Percentiles rank a stretch among this genome's conserved stretches.
Evolutionary conservation across 1,140 invertebrate species (phyloP).

Genomic region (Battus philenor): DNA sequence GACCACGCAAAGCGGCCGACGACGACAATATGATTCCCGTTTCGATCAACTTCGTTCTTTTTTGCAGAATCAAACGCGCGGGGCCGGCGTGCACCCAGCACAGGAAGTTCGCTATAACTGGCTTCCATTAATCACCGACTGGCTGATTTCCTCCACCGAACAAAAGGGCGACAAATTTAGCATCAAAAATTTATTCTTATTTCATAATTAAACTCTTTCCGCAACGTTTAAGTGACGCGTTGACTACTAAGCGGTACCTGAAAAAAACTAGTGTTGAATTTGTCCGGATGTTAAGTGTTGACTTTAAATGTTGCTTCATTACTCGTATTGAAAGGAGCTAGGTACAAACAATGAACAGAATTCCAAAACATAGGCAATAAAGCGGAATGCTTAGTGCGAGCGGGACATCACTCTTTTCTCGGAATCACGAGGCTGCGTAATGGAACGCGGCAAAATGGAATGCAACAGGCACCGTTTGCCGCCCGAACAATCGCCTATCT

Average conservation of each 20-base stretch:
- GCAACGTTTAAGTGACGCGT: not conserved
- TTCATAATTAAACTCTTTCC: too few relatives aligned
- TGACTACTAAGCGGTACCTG: not conserved
- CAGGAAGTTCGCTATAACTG: conserved; percentile 55
- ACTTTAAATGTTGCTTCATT: conserved; percentile 45
- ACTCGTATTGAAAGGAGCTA: conserved; percentile 60
- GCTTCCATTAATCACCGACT: conserved; percentile 42
- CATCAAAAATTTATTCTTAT: too few relatives aligned
- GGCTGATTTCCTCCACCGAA: conserved; percentile 34
- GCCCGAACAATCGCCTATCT: conserved; percentile 23
- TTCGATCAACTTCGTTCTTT: conserved; percentile 31
- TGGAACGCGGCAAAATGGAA: conserved; percentile 64
- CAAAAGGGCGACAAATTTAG: conserved; percentile 44
- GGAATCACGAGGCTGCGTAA: conserved; percentile 60
- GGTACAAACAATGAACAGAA: conserved; percentile 66
- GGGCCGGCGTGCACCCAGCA: conserved; percentile 18
- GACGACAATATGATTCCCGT: conserved; percentile 27
- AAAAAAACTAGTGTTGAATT: conserved; percentile 23
- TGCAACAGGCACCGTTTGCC: conserved; percentile 52
- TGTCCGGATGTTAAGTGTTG: conserved; percentile 49
- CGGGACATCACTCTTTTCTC: conserved; percentile 63
- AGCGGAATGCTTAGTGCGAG: conserved; percentile 54
- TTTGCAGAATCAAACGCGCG: conserved; percentile 32
- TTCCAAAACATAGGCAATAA: conserved; percentile 68
- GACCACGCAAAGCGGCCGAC: conserved; percentile 25